Evolutionary conservation across 2,888 invertebrate genomes (phyloP), one percentile per base, ranked within the genome.

Genomic region (Emesis castigata): DNA sequence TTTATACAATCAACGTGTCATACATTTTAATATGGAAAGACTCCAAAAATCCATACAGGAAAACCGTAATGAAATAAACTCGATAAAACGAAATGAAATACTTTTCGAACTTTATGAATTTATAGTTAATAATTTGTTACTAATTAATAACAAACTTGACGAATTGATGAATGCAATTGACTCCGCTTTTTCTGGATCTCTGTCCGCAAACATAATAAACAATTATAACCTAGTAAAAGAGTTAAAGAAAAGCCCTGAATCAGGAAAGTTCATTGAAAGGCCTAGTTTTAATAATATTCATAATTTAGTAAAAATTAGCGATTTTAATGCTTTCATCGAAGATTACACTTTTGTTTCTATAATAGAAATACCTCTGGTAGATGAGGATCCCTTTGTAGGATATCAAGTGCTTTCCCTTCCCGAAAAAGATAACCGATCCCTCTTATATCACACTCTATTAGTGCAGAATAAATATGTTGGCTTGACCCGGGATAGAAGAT

Each of bases 381-480:
- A 53, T 53, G 53, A 53, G 4, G 53, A 53, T 53, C 16, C 16
- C 6, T 16, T 39, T 53, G 16, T 16, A 7, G 53, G 18, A 8
- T 16, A 53, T 2, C 8, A 69, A 44, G 53, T 69, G n/a, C 68
- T 69, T 1, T 53, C 53, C 48, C 9, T 69, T 22, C 68, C 68
- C n/a, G 26, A 44, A 44, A 69, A 69, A 69, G 48, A 69, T 11
- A 69, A 53, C 48, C 44, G 26, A 48, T 53, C 20, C 29, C 9
- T 26, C 20, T 14, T 66, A 4, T 69, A 69, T 34, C 68, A 69
- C 48, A 69, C 68, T 44, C 48, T 69, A n/a, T 69, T 69, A 69
- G 68, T 69, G 3, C 48, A 69, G 53, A 69, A 14, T 20, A 48
- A 69, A 22, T 69, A 69, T 53, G 68, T 69, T n/a, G 22, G 68